These are phyloP conservation scores for Periophthalmus modestus DNA, from an alignment of 2,113 vertebrate genomes.

Conservation along the genomic window DNA sequence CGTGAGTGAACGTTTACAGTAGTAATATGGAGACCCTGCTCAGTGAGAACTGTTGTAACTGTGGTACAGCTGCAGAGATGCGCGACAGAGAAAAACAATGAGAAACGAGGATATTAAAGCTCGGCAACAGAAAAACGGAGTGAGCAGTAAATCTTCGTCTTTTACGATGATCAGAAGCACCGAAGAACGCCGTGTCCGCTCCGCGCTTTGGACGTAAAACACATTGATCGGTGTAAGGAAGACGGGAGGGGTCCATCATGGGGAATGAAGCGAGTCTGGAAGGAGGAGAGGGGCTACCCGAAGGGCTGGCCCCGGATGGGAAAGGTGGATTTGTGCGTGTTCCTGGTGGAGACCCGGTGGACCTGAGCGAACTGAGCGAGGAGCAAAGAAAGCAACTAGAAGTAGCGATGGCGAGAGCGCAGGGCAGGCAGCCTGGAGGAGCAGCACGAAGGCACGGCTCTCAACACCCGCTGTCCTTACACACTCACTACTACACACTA, in stretches of 20 bases:
- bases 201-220: constrained; percentile 59
- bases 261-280: constrained; percentile 97
- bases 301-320: constrained; percentile 84
- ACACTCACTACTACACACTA: constrained; percentile 10
- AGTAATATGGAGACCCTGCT: constrained; percentile 53
- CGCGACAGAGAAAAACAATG: constrained; percentile 59
- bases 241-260: constrained; percentile 82
- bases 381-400: constrained; percentile 90
- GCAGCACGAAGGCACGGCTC: constrained; percentile 83
- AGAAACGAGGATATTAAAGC: constrained; percentile 23
- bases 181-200: constrained; percentile 34
- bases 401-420: constrained; percentile 93
- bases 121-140: constrained; percentile 11
- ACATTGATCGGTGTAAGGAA: constrained; percentile 53
- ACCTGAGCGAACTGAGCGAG: constrained; percentile 89
- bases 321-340: constrained; percentile 80
- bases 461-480: neutral
- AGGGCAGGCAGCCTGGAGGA: constrained; percentile 85
- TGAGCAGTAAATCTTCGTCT: constrained; percentile 48
- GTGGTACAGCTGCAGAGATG: constrained; percentile 70
- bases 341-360: constrained; percentile 83
- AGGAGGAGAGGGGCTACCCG: constrained; percentile 87
- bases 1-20: neutral
- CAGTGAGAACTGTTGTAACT: constrained; percentile 60
- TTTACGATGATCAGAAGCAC: constrained; percentile 56